These are phyloP conservation scores for Helicorthomorpha holstii DNA, from an alignment of 1,140 invertebrate species.

Conservation along the genomic window DNA sequence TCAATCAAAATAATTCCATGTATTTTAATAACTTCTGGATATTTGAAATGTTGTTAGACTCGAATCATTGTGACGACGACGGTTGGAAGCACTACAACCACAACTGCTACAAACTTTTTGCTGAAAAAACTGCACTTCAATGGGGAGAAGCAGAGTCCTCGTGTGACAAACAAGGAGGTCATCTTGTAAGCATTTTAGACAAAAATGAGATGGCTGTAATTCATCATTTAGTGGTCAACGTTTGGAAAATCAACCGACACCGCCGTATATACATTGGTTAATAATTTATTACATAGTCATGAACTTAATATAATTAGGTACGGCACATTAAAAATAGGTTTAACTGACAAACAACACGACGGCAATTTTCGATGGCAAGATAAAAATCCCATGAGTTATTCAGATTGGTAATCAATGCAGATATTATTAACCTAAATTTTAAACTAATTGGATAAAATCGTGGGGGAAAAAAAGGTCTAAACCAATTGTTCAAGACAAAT, in stretches of 20 bases:
- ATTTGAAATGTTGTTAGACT: too few species aligned
- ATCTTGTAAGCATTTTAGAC: slow-evolving; percentile 18
- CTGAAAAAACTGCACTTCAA: slow-evolving; percentile 14
- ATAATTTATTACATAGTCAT: not conserved
- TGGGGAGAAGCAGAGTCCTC: slow-evolving; percentile 17
- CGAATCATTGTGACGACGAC: not conserved
- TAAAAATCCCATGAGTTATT: slow-evolving; percentile 20
- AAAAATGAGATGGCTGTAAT: slow-evolving; percentile 17
- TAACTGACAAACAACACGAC: slow-evolving; percentile 17
- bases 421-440: not conserved
- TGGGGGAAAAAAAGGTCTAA: not conserved
- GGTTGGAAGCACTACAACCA: slow-evolving; percentile 17
- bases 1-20: too few species aligned
- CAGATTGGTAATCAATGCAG: slow-evolving; percentile 15
- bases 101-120: slow-evolving; percentile 16
- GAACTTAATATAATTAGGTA: not conserved
- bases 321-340: slow-evolving; percentile 9
- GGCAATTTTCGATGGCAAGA: slow-evolving; percentile 19
- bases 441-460: not conserved
- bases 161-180: slow-evolving; percentile 15
- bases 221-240: slow-evolving; percentile 15
- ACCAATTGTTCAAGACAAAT: not conserved
- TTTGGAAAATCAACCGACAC: slow-evolving; percentile 16
- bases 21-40: too few species aligned
- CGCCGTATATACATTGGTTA: slow-evolving; percentile 16